Percentiles rank a stretch among this genome's conserved stretches.
Evolutionary conservation across 2,113 vertebrate species (phyloP).

Genomic region (Amphilophus citrinellus): DNA sequence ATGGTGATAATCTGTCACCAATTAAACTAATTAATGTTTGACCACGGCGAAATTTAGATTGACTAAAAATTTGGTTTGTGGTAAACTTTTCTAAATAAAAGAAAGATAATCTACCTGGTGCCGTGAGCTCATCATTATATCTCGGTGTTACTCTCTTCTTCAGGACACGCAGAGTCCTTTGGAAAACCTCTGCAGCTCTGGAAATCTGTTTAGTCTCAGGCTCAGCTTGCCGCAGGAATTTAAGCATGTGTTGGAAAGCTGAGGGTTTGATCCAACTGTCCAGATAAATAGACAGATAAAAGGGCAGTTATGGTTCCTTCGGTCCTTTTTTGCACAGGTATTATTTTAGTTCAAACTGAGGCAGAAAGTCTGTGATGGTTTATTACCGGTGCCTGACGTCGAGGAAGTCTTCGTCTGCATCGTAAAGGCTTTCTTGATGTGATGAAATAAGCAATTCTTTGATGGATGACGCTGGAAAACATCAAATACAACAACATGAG

Average conservation of each 20-base stretch:
- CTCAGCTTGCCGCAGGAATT: conserved; percentile 80
- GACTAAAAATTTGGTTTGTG: neutral
- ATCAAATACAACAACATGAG: neutral
- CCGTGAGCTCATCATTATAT: conserved; percentile 58
- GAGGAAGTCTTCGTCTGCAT: conserved; percentile 62
- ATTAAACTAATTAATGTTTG: neutral
- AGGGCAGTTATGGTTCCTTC: neutral
- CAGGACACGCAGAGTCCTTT: conserved; percentile 78
- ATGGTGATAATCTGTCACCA: neutral
- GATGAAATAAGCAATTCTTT: conserved; percentile 68
- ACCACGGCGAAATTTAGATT: neutral
- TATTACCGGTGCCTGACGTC: conserved; percentile 74
- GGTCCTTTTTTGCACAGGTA: neutral
- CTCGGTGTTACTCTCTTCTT: conserved; percentile 67
- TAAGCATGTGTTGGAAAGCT: conserved; percentile 69
- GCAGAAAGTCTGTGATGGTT: neutral
- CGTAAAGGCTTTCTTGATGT: conserved; percentile 69
- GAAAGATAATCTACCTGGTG: conserved; percentile 75
- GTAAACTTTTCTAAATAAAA: neutral
- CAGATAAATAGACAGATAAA: neutral
- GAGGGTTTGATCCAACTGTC: conserved; percentile 48
- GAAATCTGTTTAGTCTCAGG: conserved; percentile 75
- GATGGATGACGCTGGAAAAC: conserved; percentile 40
- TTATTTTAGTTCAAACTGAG: neutral
- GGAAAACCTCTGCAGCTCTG: conserved; percentile 86